Percentiles rank a stretch among this genome's conserved stretches.
Evolutionary conservation across 2,888 invertebrate genomes (phyloP).

Genomic region (Cryptosula pallasiana): DNA sequence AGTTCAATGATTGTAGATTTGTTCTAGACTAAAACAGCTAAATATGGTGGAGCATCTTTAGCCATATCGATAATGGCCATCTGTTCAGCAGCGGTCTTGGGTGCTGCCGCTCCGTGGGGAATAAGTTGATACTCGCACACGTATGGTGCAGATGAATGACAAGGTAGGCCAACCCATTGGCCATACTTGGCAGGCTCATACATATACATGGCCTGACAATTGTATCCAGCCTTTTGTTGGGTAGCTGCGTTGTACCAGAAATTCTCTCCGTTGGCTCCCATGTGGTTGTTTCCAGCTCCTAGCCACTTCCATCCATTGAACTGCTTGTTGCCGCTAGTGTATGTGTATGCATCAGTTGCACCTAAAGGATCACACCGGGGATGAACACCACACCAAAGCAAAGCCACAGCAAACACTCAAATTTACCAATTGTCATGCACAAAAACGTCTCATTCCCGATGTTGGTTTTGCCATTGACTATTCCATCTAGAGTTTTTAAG

Average conservation of each 20-base stretch:
- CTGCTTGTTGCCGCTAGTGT: neutral
- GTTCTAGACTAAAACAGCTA: neutral
- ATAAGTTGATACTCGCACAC: slow-evolving; percentile 22
- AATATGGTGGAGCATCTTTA: slow-evolving; percentile 2
- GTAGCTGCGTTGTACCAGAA: slow-evolving; percentile 13
- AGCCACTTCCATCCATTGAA: slow-evolving; percentile 18
- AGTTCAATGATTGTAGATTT: neutral
- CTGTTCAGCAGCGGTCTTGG: neutral
- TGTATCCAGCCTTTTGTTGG: slow-evolving; percentile 9
- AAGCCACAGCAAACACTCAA: no score
- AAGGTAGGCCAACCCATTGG: slow-evolving; percentile 21
- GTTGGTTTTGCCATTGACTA: no score
- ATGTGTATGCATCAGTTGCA: neutral
- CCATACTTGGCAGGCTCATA: neutral
- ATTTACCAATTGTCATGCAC: neutral
- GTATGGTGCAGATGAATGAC: neutral
- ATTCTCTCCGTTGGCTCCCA: neutral
- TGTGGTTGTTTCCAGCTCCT: slow-evolving; percentile 9
- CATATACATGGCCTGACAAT: slow-evolving; percentile 21
- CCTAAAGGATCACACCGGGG: no score
- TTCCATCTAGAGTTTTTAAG: no score
- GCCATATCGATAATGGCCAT: neutral
- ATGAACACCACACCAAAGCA: neutral
- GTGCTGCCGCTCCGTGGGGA: neutral
- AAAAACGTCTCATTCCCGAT: no score